phyloP scores from a whole-genome alignment of 2,888 invertebrate genomes.

The Dasysyrphus tricinctus region DNA sequence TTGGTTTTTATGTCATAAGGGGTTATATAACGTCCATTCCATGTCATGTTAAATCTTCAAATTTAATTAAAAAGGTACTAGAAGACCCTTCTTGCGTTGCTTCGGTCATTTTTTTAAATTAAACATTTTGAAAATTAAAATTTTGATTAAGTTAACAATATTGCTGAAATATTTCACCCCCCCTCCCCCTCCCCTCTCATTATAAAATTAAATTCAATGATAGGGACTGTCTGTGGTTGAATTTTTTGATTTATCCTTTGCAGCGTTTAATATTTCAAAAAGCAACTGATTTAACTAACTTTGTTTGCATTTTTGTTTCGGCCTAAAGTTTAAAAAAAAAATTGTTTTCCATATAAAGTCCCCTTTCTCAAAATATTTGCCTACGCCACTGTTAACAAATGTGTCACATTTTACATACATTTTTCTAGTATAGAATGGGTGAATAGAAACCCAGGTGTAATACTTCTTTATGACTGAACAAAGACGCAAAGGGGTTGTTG shows the following conservation, averaged over 20 bases:
- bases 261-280: too few species aligned
- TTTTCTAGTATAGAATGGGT: neutral
- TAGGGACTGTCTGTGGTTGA: too few species aligned
- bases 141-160: too few species aligned
- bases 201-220: too few species aligned
- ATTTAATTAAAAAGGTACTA: neutral
- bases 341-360: too few species aligned
- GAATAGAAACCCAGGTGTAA: conserved; percentile 28
- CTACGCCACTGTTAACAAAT: neutral
- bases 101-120: neutral
- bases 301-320: too few species aligned
- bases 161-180: too few species aligned
- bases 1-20: neutral
- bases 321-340: neutral
- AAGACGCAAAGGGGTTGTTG: neutral
- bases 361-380: neutral
- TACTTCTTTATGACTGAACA: neutral
- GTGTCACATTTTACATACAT: conserved; percentile 19
- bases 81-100: neutral
- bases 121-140: neutral
- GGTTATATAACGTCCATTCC: too few species aligned
- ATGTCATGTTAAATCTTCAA: neutral
- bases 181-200: too few species aligned
- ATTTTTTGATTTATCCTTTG: too few species aligned
- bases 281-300: too few species aligned